Evolutionary conservation across 2,888 invertebrate genomes (phyloP), one percentile per base, ranked within the genome.

Genomic region (Epinotia demarniana): DNA sequence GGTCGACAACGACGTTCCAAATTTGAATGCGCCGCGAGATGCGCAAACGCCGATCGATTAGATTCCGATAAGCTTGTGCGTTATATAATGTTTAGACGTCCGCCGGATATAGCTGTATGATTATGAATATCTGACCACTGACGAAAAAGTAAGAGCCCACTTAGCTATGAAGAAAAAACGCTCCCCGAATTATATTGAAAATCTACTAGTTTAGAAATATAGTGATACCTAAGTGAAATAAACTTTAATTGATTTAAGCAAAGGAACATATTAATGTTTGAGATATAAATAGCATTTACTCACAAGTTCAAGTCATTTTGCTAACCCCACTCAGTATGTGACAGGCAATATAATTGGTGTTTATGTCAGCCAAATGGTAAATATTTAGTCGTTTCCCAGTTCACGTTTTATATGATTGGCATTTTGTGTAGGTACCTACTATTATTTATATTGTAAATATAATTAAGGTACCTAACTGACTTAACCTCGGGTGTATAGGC

Each of bases 1-100:
- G 85, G 89, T 87, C 87, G 91, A 90, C 90, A 23, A 23, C 63
- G 63, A 23, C 86, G 87, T 87, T 90, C 90, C 85, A 92, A 92
- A 92, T 93, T 93, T 93, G 91, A 93, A 93, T 93, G 91, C 91
- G 90, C 82, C 80, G 80, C 87, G 88, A 91, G 92, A 92, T 92
- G 92, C 91, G 91, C 91, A 87, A 86, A 87, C 91, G 91, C 86
- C 79, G 79, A 80, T 82, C 88, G 92, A 92, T 92, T 90, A 91
- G 86, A 87, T 88, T 83, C 84, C 89, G 92, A 93, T 93, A 93
- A 92, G 87, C 85, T 78, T 58, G 66, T 76, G 72, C 79, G 80
- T 69, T 70, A 70, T 84, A 79, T 81, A 81, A 78, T 77, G 77
- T 83, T 82, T 84, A 82, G 84, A 82, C 89, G 89, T 92, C 91